Percentiles rank a stretch among this genome's conserved stretches.
These are phyloP conservation scores for Drosophila robusta DNA, from an alignment of 2,888 invertebrate species.

Conservation along the genomic window DNA sequence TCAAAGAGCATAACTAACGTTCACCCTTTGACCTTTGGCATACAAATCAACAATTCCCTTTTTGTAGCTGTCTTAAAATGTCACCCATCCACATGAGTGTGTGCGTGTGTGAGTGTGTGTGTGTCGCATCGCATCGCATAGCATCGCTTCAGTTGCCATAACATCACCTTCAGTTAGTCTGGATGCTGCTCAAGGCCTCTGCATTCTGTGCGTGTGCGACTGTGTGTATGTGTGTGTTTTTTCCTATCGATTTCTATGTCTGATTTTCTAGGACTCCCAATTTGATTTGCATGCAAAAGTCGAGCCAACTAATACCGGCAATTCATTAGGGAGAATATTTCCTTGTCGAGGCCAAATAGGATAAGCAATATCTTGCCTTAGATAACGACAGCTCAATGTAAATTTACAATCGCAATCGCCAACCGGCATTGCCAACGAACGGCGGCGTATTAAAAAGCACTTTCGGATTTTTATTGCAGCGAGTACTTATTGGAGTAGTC, in stretches of 20 bases:
- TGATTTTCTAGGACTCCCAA: conserved; percentile 35
- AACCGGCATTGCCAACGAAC: neutral
- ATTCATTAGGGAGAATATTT: conserved; percentile 46
- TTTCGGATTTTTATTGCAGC: conserved; percentile 48
- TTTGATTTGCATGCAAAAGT: conserved; percentile 55
- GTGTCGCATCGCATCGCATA: conserved; percentile 3
- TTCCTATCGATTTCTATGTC: conserved; percentile 41
- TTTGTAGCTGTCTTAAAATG: conserved; percentile 35
- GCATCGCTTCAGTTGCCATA: conserved; percentile 28
- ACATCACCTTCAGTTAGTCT: conserved; percentile 33
- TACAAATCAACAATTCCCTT: conserved; percentile 53
- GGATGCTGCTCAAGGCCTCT: conserved; percentile 37
- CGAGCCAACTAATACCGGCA: conserved; percentile 45
- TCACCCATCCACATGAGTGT: conserved; percentile 19
- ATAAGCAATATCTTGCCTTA: conserved; percentile 13
- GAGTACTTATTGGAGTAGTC: conserved; percentile 19
- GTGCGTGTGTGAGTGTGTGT: conserved; percentile 9
- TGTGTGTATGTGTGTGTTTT: neutral
- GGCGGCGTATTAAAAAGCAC: conserved; percentile 53
- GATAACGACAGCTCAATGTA: conserved; percentile 39
- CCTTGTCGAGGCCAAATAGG: conserved; percentile 16
- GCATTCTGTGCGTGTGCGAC: neutral
- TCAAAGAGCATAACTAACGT: conserved; percentile 42
- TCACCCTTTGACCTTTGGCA: conserved; percentile 47
- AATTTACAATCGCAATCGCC: conserved; percentile 30